Base-by-base conservation (phyloP, 2,797 vertebrate species). In the Graptemys geographica region DNA sequence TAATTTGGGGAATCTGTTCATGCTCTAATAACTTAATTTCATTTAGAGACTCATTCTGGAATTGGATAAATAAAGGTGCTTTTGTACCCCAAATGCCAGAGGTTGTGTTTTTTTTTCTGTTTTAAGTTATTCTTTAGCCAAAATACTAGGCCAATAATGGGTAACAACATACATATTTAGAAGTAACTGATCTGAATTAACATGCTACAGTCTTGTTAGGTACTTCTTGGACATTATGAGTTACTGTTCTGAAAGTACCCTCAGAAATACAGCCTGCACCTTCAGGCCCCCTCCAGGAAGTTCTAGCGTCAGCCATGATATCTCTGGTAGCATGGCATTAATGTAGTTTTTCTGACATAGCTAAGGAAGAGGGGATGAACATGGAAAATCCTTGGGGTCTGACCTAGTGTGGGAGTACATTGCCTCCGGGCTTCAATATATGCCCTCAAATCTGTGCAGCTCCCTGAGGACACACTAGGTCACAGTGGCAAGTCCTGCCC, bases 21-120 rank as follows among this genome's bases (percentile, higher is more conserved):
- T 4, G 31, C n/a, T 28, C 56, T 21, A 62, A 31, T 28, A 21
- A 5, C 59, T 18, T 49, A 47, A 47, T 80, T 5, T 23, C 0
- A 0, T 65, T 9, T 11, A 1, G 28, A 37, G 25, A 18, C 69
- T 47, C 3, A 0, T 0, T 0, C 41, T 12, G 55, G 49, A 31
- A 55, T 44, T 7, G 41, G 55, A 57, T 59, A 76, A 76, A 47
- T 47, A 44, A 59, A 79, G 47, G 9, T 18, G 1, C 28, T 47
- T 28, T 9, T 11, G 57, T 80, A 55, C 6, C 53, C 27, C 44
- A 21, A 8, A 8, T 1, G 0, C 37, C 11, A 11, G 4, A 86
- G 31, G 21, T 23, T 13, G 49, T 51, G 8, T 8, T 4, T 3
- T 18, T 16, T 2, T 5, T 2, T 51, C 41, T 44, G 44, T 44